Conservation (phyloP, 2,113 vertebrate species). For the Todiramphus saurophagus region DNA sequence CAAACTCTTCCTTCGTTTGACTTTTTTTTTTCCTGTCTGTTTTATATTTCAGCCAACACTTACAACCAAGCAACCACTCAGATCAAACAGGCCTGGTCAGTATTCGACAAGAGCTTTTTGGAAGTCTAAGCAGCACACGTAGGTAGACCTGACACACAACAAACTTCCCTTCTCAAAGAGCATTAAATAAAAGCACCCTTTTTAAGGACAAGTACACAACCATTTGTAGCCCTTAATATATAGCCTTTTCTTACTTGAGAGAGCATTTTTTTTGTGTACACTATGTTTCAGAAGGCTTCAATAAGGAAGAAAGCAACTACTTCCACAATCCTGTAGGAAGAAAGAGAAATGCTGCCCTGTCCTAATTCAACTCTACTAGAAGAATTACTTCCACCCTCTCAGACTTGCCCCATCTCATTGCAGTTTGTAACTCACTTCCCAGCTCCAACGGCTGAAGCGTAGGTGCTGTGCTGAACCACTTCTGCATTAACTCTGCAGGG, state of each 20-base stretch:
- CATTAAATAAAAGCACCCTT: neutral
- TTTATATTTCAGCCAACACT: slow-evolving; percentile 8
- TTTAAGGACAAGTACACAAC: neutral
- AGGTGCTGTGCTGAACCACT: neutral
- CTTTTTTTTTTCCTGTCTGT: neutral
- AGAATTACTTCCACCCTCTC: neutral
- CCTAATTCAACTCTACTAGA: neutral
- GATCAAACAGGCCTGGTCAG: neutral
- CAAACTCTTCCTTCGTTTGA: neutral
- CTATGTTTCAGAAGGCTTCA: neutral
- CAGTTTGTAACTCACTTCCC: neutral
- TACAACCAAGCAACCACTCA: neutral
- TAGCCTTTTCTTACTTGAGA: neutral
- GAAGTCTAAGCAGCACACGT: neutral
- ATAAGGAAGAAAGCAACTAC: neutral
- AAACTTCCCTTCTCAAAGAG: neutral
- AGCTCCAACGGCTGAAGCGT: neutral
- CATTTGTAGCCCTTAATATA: neutral
- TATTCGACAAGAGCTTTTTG: neutral
- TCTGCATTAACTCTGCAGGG: neutral
- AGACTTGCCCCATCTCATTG: neutral
- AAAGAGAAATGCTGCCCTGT: neutral
- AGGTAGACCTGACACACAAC: neutral
- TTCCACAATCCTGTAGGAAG: neutral
- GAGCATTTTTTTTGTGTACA: neutral